Base-by-base conservation (phyloP, 2,113 vertebrate species). In the Clarias batrachus region DNA sequence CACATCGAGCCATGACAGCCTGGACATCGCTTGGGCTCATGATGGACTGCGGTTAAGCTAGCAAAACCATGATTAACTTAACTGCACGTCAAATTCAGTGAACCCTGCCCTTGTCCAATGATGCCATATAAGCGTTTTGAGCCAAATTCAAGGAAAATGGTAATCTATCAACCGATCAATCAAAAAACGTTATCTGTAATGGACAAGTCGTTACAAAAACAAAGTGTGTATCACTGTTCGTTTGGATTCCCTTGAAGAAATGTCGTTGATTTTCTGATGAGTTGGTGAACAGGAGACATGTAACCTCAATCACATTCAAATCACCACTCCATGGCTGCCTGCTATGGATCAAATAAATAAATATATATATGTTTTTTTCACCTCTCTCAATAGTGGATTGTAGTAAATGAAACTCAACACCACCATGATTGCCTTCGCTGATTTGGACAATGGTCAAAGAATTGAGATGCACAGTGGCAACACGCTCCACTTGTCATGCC, bases 401-500 rank as follows among this genome's bases (percentile, higher is more conserved):
- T 9, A 59, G 8, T 76, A 21, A 52, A 52, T 37, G 71, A 52
- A 14, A 48, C 23, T 12, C 12, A 77, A 3, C 21, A 27, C 54
- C 41, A 13, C 17, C 10, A 30, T 84, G 33, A 27, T 48, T 25
- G 56, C 10, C 84, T 66, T 56, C 41, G 25, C 30, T 70, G 33
- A 41, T 80, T 66, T 62, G 37, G n/a, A 87, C n/a, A 48, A 52
- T 54, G 33, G 33, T 76, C 41, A 57, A 87, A 85, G 62, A 48
- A 41, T 23, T 82, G n/a, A 85, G 74, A 48, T 85, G 77, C 54
- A 63, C 25, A 59, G 79, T 82, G 83, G 54, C 88, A 85, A 85
- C 59, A 81, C 73, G 80, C n/a, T 62, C 52, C 83, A 89, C 81
- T 89, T 74, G 84, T 77, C 81, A 74, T 85, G 86, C 83, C 83